Conservation (phyloP, 2,888 invertebrate genomes). For the Mylabris sibirica region DNA sequence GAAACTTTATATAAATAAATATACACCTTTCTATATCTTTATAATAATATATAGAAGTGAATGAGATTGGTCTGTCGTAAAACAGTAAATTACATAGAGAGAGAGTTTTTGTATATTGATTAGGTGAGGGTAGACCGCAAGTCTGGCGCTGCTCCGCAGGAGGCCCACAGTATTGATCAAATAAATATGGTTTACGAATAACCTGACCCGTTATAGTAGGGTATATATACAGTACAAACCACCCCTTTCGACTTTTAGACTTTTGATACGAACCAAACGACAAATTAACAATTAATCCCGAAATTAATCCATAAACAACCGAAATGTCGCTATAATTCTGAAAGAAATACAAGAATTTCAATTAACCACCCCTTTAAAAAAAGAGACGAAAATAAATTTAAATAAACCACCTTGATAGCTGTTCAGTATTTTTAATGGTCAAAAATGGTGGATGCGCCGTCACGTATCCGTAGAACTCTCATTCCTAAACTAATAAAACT, state of each 20-base stretch:
- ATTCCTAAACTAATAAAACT: too few species aligned
- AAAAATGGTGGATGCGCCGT: constrained; percentile 8
- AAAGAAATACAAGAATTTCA: too few species aligned
- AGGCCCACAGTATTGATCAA: constrained; percentile 61
- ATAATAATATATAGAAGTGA: constrained; percentile 3
- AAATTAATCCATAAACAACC: background rate
- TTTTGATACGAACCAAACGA: constrained; percentile 36
- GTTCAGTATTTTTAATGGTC: background rate
- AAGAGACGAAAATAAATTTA: too few species aligned
- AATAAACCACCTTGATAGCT: too few species aligned
- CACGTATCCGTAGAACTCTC: too few species aligned
- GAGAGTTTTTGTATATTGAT: constrained; percentile 60
- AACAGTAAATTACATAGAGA: constrained; percentile 59
- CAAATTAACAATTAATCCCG: background rate
- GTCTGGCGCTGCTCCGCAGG: constrained; percentile 59
- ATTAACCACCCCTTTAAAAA: too few species aligned
- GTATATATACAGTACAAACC: background rate
- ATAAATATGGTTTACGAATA: constrained; percentile 58
- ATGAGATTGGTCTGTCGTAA: constrained; percentile 52
- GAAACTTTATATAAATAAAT: constrained; percentile 15
- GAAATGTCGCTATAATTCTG: constrained; percentile 27
- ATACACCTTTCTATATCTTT: constrained; percentile 15
- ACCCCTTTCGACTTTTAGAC: constrained; percentile 43
- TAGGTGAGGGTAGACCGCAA: constrained; percentile 58
- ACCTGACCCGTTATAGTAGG: constrained; percentile 32